These are phyloP conservation scores for Flexamia atlantica DNA, from an alignment of 2,888 invertebrate species.

Conservation along the genomic window DNA sequence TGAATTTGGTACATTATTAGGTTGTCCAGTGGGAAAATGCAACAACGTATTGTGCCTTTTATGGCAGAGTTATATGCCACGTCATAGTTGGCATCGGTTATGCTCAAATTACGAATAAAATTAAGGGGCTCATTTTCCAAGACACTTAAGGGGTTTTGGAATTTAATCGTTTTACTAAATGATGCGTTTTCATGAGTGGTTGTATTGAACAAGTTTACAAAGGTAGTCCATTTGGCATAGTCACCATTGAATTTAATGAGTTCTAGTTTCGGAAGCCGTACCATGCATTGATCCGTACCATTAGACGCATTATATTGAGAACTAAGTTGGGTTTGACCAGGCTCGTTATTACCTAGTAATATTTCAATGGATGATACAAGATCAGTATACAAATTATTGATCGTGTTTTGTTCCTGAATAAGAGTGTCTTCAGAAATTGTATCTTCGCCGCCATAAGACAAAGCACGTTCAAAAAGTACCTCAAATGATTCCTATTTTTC, in stretches of 20 bases:
- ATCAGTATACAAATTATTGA: not conserved
- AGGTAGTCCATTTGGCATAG: not conserved
- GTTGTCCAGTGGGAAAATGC: not conserved
- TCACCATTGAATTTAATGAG: slow-evolving; percentile 23
- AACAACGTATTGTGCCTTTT: slow-evolving; percentile 19
- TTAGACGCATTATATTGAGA: not conserved
- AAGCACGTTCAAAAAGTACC: not conserved
- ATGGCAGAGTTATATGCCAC: slow-evolving; percentile 39
- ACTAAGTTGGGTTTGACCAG: not conserved
- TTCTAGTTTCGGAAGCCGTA: slow-evolving; percentile 29
- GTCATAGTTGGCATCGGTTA: slow-evolving; percentile 36
- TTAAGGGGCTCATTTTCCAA: not conserved
- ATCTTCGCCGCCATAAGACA: not conserved
- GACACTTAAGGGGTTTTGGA: not conserved
- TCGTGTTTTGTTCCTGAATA: not conserved
- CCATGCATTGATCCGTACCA: not conserved
- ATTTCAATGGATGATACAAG: not conserved
- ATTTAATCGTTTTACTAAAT: not conserved
- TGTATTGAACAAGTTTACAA: slow-evolving; percentile 31
- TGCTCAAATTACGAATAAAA: not conserved
- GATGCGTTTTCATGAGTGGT: slow-evolving; percentile 16
- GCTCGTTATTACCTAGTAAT: not conserved
- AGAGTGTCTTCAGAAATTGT: not conserved
- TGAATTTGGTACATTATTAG: not conserved
- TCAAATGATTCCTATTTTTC: not conserved